Evolutionary conservation across 2,113 vertebrate genomes (phyloP).

Genomic region (Arvicanthis niloticus): DNA sequence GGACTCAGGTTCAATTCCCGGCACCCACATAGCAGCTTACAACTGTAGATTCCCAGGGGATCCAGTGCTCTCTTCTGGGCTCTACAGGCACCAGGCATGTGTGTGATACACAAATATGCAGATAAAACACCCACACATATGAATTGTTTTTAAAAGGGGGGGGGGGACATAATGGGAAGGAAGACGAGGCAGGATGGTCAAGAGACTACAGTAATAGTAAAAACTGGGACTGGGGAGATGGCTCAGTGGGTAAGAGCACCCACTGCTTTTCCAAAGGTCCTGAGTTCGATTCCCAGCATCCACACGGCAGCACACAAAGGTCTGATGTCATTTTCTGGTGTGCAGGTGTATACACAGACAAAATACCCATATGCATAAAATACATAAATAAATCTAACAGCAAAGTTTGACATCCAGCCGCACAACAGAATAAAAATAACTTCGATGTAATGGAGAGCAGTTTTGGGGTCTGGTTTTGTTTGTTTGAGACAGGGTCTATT

Average conservation of each 20-base stretch:
- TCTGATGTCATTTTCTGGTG: background rate
- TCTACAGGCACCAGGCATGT: background rate
- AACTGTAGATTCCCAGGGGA: background rate
- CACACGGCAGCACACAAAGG: background rate
- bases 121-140: background rate
- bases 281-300: background rate
- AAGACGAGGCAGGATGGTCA: background rate
- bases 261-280: background rate
- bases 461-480: too few relatives aligned
- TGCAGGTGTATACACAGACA: background rate
- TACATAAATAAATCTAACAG: background rate
- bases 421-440: background rate
- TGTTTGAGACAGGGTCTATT: background rate
- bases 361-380: background rate
- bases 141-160: background rate
- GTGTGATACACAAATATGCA: background rate
- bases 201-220: background rate
- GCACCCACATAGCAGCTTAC: background rate
- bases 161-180: background rate
- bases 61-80: background rate
- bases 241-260: background rate
- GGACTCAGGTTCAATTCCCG: background rate
- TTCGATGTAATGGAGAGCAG: fast-evolving
- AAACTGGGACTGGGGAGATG: too few relatives aligned
- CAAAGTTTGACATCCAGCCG: background rate